Evolutionary conservation across 2,888 invertebrate genomes (phyloP).

Genomic region (Digitonthophagus gazella): DNA sequence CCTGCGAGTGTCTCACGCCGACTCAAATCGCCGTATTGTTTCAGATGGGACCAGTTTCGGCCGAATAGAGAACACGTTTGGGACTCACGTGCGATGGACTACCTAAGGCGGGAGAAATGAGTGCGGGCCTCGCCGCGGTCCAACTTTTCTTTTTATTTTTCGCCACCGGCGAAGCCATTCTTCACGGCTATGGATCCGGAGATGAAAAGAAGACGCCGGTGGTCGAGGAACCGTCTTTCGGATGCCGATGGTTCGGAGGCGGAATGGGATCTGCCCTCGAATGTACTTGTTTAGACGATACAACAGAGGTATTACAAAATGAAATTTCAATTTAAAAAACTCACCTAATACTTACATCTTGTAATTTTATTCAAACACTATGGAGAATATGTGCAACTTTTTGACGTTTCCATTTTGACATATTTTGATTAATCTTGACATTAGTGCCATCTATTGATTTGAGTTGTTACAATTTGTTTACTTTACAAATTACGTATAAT

Average conservation of each 20-base stretch:
- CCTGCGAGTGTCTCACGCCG: not conserved
- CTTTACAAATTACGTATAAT: too few relatives aligned
- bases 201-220: slow-evolving; percentile 28
- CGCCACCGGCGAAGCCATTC: slow-evolving; percentile 4
- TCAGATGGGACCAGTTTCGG: slow-evolving; percentile 16
- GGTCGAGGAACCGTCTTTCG: slow-evolving; percentile 41
- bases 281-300: slow-evolving; percentile 42
- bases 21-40: not conserved
- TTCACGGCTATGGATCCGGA: not conserved
- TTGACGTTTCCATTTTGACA: too few relatives aligned
- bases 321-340: too few relatives aligned
- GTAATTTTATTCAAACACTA: not conserved
- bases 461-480: too few relatives aligned
- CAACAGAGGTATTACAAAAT: slow-evolving; percentile 24
- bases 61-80: slow-evolving; percentile 4
- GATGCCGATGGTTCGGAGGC: slow-evolving; percentile 47
- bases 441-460: too few relatives aligned
- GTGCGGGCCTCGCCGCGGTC: slow-evolving; percentile 18
- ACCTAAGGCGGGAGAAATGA: slow-evolving; percentile 21
- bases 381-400: too few relatives aligned
- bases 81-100: slow-evolving; percentile 13
- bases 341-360: not conserved
- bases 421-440: too few relatives aligned
- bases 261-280: slow-evolving; percentile 36
- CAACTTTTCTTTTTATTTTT: slow-evolving; percentile 9